Evolutionary conservation across 2,888 invertebrate species (phyloP).

Genomic region (Entomobrya proxima): DNA sequence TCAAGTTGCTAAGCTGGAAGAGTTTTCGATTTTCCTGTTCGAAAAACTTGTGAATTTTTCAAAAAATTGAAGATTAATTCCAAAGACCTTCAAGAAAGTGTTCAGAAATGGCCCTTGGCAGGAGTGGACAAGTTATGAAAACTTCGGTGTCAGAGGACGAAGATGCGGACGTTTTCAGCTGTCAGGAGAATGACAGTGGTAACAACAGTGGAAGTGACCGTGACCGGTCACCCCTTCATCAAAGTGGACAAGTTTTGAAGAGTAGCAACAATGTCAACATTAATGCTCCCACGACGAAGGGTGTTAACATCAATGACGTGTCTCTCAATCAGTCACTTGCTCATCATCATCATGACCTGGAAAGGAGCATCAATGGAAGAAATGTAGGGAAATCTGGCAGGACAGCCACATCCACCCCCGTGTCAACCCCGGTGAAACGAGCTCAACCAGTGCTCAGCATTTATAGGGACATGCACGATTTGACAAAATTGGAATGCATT

Average conservation of each 20-base stretch:
- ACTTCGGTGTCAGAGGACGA: neutral
- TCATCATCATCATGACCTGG: neutral
- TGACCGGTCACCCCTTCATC: neutral
- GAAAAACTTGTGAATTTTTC: neutral
- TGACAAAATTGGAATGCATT: slow-evolving; percentile 70
- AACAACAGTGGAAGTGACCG: neutral
- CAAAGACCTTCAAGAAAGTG: too few species aligned
- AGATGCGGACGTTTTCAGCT: too few species aligned
- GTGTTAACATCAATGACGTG: neutral
- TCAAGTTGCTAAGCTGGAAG: neutral
- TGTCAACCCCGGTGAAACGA: slow-evolving; percentile 21
- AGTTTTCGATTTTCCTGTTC: neutral
- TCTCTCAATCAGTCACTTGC: too few species aligned
- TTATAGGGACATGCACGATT: slow-evolving; percentile 61
- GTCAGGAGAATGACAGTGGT: neutral
- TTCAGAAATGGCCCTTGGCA: neutral
- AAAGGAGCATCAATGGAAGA: neutral
- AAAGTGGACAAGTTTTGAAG: neutral
- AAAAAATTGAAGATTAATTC: too few species aligned
- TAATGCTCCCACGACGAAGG: neutral
- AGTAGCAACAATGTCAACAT: slow-evolving; percentile 27
- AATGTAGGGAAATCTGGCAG: neutral
- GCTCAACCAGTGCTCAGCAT: slow-evolving; percentile 8
- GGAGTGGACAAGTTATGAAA: neutral
- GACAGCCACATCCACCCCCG: neutral